These are phyloP conservation scores for Eubucco bourcierii DNA, from an alignment of 2,113 vertebrate species.

Conservation along the genomic window DNA sequence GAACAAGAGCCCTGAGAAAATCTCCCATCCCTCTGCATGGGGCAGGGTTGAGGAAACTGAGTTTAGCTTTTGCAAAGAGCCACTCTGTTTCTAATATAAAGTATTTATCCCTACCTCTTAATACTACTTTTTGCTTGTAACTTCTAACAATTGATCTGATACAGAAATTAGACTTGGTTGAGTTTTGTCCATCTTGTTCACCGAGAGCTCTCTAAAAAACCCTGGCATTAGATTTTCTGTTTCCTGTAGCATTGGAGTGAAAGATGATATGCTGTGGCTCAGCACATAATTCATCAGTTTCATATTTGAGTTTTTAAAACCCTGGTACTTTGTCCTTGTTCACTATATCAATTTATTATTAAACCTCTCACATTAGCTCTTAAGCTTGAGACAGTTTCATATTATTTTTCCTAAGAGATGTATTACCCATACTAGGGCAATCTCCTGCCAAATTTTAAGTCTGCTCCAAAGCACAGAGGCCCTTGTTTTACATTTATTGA, in stretches of 20 bases:
- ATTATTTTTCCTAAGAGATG: neutral
- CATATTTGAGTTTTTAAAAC: slow-evolving; percentile 41
- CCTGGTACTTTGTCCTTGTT: slow-evolving; percentile 9
- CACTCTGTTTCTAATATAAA: neutral
- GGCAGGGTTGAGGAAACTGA: neutral
- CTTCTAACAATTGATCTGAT: neutral
- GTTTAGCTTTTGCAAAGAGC: neutral
- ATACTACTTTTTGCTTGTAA: neutral
- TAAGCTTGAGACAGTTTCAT: neutral
- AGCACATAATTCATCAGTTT: slow-evolving; percentile 32
- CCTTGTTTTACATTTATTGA: neutral
- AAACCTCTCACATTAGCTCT: neutral
- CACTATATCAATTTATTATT: slow-evolving; percentile 27
- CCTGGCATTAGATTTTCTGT: neutral
- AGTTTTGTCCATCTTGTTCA: neutral
- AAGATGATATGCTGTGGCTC: neutral
- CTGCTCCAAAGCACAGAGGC: neutral
- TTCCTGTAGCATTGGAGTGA: neutral
- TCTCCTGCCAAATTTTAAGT: neutral
- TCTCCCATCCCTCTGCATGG: neutral
- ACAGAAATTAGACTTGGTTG: neutral
- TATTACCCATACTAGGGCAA: neutral
- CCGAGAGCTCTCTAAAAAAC: neutral
- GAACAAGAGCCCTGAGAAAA: neutral
- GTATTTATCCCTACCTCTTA: neutral